phyloP scores from a whole-genome alignment of 2,113 vertebrate species.

The Eudorcas thomsonii region DNA sequence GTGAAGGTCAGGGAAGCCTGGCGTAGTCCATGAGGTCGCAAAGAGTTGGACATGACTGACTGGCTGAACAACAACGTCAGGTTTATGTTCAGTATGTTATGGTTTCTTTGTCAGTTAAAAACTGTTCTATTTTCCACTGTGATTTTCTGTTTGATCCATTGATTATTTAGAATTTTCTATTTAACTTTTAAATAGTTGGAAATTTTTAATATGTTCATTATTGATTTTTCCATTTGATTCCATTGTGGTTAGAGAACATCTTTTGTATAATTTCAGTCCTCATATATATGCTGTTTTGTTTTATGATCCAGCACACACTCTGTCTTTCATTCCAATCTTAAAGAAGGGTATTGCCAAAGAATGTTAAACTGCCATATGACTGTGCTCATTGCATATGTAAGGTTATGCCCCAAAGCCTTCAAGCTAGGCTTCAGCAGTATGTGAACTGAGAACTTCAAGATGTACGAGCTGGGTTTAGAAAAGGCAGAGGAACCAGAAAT shows the following conservation, averaged over 20 bases:
- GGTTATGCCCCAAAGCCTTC: neutral
- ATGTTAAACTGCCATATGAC: neutral
- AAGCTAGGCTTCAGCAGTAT: neutral
- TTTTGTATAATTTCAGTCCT: neutral
- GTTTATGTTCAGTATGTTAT: neutral
- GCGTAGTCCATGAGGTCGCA: accelerated
- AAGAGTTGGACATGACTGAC: neutral
- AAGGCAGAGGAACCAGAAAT: neutral
- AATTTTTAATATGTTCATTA: neutral
- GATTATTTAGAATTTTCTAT: neutral
- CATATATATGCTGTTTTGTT: neutral
- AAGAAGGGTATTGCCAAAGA: neutral
- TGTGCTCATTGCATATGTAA: neutral
- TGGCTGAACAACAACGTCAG: neutral
- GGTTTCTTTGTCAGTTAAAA: neutral
- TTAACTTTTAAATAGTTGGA: neutral
- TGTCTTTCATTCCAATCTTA: neutral
- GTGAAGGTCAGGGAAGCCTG: neutral
- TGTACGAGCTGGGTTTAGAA: neutral
- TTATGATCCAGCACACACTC: neutral
- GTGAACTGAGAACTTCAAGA: neutral
- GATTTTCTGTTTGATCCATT: neutral
- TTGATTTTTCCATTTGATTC: neutral
- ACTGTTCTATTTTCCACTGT: neutral
- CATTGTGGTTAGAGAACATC: neutral